Percentiles rank a stretch among this genome's conserved stretches.
phyloP scores from a whole-genome alignment of 2,797 vertebrate species.

The Ispidina lecontei region DNA sequence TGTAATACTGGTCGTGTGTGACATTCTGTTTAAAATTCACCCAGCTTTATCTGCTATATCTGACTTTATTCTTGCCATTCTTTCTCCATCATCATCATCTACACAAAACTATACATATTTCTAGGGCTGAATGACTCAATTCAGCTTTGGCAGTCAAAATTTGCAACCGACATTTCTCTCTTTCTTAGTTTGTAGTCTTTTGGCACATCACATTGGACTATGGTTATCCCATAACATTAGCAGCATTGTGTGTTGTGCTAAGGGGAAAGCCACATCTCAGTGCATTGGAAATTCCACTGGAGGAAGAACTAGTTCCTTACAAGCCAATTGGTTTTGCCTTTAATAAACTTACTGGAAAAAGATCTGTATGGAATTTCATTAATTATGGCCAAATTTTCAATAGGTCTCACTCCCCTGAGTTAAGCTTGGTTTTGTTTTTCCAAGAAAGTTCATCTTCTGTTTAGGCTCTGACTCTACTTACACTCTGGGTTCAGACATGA shows the following conservation, averaged over 20 bases:
- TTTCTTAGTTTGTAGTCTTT: slow-evolving; percentile 11
- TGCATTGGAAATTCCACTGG: slow-evolving; percentile 1
- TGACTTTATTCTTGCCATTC: background rate
- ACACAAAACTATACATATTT: background rate
- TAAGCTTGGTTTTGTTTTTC: background rate
- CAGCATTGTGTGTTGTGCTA: background rate
- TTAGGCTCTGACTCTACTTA: background rate
- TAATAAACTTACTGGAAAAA: background rate
- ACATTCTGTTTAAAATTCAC: background rate
- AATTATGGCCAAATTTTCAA: background rate
- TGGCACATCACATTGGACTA: slow-evolving; percentile 3
- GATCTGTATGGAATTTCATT: background rate
- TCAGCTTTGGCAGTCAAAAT: slow-evolving; percentile 25
- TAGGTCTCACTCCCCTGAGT: background rate
- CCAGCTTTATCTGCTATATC: background rate
- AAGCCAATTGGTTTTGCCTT: slow-evolving; percentile 7
- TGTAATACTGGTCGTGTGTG: background rate
- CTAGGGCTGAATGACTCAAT: slow-evolving; percentile 47
- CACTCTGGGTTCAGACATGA: background rate
- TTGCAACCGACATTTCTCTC: background rate
- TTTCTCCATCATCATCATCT: background rate
- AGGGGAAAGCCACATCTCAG: background rate
- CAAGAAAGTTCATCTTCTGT: background rate
- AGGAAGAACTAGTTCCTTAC: slow-evolving; percentile 19
- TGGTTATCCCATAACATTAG: slow-evolving; percentile 19